A percentile compares a stretch with the other conserved stretches of the same genome.
Conservation (phyloP, 2,113 vertebrate species). For the Hystrix cristata region DNA sequence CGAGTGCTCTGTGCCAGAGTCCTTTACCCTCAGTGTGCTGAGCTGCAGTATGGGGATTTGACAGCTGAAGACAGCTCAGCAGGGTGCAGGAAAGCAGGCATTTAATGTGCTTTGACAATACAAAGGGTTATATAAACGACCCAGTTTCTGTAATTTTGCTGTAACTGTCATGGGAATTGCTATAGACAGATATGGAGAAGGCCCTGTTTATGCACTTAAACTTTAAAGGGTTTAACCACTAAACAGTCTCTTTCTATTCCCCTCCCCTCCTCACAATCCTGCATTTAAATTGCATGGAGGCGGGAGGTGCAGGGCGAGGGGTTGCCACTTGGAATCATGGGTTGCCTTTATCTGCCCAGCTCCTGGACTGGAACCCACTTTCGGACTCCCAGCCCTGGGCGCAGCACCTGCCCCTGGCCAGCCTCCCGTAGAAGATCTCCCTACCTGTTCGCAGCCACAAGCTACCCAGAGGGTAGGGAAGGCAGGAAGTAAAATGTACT, state of each 20-base stretch:
- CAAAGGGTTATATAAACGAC: constrained; percentile 85
- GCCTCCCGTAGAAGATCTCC: constrained; percentile 18
- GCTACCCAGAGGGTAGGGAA: background rate
- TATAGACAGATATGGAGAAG: constrained; percentile 81
- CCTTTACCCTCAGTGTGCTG: constrained; percentile 78
- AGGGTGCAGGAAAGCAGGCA: constrained; percentile 68
- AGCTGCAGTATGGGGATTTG: constrained; percentile 81
- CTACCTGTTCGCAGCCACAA: constrained; percentile 33
- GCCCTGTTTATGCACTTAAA: constrained; percentile 84
- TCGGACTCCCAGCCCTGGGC: background rate
- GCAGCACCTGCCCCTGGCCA: background rate
- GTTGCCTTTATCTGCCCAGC: background rate
- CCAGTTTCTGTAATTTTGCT: constrained; percentile 84
- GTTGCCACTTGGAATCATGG: background rate
- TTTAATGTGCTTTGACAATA: constrained; percentile 83
- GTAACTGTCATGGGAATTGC: constrained; percentile 82
- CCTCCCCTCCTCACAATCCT: constrained; percentile 58
- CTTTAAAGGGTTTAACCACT: constrained; percentile 85
- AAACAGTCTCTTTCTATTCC: constrained; percentile 74
- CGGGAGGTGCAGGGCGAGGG: background rate
- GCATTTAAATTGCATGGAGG: constrained; percentile 65
- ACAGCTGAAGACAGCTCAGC: constrained; percentile 81
- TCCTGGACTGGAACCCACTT: background rate
- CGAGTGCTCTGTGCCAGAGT: constrained; percentile 55
- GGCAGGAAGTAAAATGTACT: constrained; percentile 58